Base-by-base conservation (phyloP, 2,797 vertebrate genomes). In the Phoebastria nigripes region DNA sequence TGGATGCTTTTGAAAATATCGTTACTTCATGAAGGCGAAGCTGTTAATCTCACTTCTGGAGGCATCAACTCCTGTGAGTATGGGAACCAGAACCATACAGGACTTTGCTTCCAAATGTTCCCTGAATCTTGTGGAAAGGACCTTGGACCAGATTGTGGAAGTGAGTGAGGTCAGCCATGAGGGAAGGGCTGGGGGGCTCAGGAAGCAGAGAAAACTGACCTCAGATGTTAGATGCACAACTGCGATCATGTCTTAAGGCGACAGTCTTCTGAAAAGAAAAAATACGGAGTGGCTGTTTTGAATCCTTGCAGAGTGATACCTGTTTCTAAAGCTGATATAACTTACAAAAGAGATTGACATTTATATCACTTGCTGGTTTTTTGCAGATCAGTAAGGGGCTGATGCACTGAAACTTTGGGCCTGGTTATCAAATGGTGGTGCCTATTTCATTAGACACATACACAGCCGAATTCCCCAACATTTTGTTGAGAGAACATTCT, bases 41-140 rank as follows among this genome's bases (percentile, higher is more conserved):
- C 63, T 89, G 74, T 63, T 94, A 84, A 91, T 93, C 65, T 91
- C 26, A 3, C 29, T 91, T 92, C 35, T 89, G 72, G 78, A 87
- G 87, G 42, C 72, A 81, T 72, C 72, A 81, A 90, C 93, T 94
- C 71, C 85, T 78, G 73, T 65, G 80, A 95, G 46, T 46, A 62
- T 87, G 85, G 82, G 82, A 94, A 87, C 41, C 63, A 90, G 81
- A 91, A 90, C 51, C 31, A 33, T 88, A 47, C 21, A 51, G 82
- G 85, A n/a, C 66, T 93, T 94, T 79, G 87, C 71, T 87, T 96
- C 93, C 93, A 94, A 85, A 91, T 93, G 85, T 94, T 95, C 80
- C n/a, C 35, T 49, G 62, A 59, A 25, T 58, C 67, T 82, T 73
- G 49, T 76, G 80, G 80, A 82, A 79, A 93, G 66, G 67, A 51